Percentiles rank a stretch among this genome's conserved stretches.
phyloP scores from a whole-genome alignment of 2,888 invertebrate genomes.

The Didymodactylos carnosus region DNA sequence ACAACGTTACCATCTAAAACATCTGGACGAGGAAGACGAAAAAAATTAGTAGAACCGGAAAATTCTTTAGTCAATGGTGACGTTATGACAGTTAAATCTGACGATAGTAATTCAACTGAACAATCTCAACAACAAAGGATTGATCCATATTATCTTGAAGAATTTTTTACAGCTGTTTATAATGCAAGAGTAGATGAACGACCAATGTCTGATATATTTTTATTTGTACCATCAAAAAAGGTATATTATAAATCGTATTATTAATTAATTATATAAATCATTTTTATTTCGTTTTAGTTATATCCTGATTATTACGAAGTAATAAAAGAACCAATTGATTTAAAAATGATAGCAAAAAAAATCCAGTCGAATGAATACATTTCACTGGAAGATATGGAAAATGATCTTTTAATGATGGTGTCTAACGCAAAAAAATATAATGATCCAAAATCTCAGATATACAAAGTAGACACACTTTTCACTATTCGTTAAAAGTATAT shows the following conservation, averaged over 20 bases:
- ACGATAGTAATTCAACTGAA: too few species aligned
- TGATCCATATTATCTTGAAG: constrained; percentile 54
- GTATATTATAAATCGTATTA: constrained; percentile 27
- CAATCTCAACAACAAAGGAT: too few species aligned
- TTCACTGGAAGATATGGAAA: constrained; percentile 59
- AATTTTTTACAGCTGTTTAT: constrained; percentile 69
- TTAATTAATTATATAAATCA: constrained; percentile 3
- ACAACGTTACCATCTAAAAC: too few species aligned
- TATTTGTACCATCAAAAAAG: constrained; percentile 70
- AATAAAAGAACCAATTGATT: constrained; percentile 77
- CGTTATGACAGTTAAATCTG: too few species aligned
- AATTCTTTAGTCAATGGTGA: too few species aligned
- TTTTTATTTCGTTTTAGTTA: constrained; percentile 36
- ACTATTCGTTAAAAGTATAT: background rate
- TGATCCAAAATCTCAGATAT: constrained; percentile 84
- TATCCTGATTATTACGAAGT: constrained; percentile 88
- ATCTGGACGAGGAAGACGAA: too few species aligned
- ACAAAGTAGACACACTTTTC: constrained; percentile 44
- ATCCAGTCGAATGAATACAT: constrained; percentile 63
- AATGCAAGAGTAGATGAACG: constrained; percentile 56
- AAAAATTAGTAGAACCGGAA: too few species aligned
- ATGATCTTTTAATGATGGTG: constrained; percentile 68
- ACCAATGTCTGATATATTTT: constrained; percentile 65
- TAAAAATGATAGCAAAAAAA: constrained; percentile 72
- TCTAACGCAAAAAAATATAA: constrained; percentile 86